Evolutionary conservation across 2,113 vertebrate species (phyloP).

Genomic region (Hydrolagus affinis): DNA sequence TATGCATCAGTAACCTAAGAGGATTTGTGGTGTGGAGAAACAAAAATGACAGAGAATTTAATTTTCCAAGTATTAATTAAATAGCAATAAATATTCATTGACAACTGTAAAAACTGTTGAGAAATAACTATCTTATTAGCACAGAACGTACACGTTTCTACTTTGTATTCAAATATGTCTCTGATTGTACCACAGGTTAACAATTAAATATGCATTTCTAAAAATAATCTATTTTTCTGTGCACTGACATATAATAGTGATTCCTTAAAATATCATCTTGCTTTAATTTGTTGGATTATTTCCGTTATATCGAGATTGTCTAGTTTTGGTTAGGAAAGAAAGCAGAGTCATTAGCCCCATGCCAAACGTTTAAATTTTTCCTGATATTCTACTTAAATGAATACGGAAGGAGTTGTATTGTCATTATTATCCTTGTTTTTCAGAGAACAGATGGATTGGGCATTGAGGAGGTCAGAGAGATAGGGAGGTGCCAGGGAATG

Average conservation of each 20-base stretch:
- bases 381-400: neutral
- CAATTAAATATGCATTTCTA: slow-evolving; percentile 11
- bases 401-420: no score
- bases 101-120: slow-evolving; percentile 3
- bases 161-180: neutral
- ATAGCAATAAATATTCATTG: slow-evolving; percentile 15
- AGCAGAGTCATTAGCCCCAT: neutral
- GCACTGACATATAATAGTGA: neutral
- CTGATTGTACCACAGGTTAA: neutral
- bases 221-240: neutral
- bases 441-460: no score
- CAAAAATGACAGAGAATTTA: neutral
- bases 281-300: neutral
- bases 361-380: neutral
- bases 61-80: slow-evolving; percentile 23
- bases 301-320: neutral
- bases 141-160: neutral
- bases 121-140: neutral
- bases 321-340: neutral
- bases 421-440: no score
- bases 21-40: slow-evolving; percentile 24
- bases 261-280: neutral
- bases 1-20: neutral
- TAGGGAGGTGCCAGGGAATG: no score
- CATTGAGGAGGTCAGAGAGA: no score